Conservation (phyloP, 2,797 vertebrate genomes). For the Chelon labrosus region DNA sequence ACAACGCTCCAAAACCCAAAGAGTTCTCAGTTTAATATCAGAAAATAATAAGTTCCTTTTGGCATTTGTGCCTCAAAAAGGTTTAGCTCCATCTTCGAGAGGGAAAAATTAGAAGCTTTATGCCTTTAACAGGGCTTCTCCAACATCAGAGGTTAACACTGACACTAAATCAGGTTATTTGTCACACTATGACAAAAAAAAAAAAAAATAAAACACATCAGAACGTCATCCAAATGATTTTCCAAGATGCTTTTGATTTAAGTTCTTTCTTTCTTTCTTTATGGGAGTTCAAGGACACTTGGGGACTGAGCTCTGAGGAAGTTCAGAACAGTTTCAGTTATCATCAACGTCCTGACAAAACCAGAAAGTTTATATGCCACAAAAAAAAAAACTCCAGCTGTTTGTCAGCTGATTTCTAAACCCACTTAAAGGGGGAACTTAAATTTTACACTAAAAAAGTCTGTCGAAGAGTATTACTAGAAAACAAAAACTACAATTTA, state of each 20-base stretch:
- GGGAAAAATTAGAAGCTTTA: not conserved
- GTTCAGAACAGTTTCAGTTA: too few species aligned
- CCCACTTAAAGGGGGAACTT: too few species aligned
- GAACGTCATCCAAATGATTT: constrained; percentile 3
- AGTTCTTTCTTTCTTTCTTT: not conserved
- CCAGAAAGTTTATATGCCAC: too few species aligned
- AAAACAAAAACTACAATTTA: too few species aligned
- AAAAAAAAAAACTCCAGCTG: too few species aligned
- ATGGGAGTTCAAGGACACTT: constrained; percentile 54
- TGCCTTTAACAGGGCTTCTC: too few species aligned
- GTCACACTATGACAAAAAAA: constrained; percentile 10
- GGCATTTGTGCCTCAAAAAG: not conserved
- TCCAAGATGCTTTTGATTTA: constrained; percentile 5
- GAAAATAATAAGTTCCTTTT: not conserved
- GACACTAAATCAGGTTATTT: too few species aligned
- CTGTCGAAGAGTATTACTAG: too few species aligned
- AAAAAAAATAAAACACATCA: not conserved
- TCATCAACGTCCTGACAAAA: not conserved
- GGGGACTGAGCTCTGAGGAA: constrained; percentile 35
- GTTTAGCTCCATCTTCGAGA: not conserved
- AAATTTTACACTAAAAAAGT: too few species aligned
- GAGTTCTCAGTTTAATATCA: not conserved
- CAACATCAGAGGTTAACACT: too few species aligned
- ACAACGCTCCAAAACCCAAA: not conserved
- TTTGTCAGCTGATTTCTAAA: too few species aligned